Conservation (phyloP, 1,140 invertebrate species). For the Drosophila triauraria region DNA sequence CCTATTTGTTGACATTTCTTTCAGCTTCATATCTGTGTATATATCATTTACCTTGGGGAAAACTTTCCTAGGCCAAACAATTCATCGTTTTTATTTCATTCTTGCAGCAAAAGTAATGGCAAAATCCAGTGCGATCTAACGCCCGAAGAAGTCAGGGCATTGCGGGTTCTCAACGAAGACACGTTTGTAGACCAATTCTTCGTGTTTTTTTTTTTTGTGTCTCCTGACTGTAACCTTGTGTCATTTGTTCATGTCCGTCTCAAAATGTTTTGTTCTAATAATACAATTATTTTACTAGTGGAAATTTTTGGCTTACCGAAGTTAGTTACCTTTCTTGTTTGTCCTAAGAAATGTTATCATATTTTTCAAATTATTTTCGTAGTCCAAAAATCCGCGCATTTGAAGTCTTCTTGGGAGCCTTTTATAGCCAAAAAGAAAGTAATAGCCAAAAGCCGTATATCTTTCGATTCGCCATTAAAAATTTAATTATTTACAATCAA, state of each 20-base stretch:
- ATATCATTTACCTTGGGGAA: constrained; percentile 5
- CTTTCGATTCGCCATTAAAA: no score
- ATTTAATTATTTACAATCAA: no score
- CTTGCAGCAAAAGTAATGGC: constrained; percentile 47
- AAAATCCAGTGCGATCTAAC: constrained; percentile 55
- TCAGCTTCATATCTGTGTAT: constrained; percentile 30
- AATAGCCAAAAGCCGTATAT: no score
- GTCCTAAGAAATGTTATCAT: no score
- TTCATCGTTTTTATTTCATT: constrained; percentile 20
- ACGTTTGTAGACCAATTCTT: constrained; percentile 69
- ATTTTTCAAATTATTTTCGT: no score
- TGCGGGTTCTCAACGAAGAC: constrained; percentile 70
- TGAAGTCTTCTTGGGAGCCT: no score
- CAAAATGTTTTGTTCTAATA: not conserved
- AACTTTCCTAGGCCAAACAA: constrained; percentile 13
- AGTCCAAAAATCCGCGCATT: no score
- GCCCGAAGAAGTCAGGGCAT: constrained; percentile 59
- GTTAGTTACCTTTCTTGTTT: no score
- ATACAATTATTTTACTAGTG: not conserved
- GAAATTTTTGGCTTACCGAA: not conserved
- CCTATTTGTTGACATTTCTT: constrained; percentile 24
- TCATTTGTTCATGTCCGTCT: not conserved
- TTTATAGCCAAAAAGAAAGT: no score
- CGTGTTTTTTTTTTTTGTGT: constrained; percentile 21
- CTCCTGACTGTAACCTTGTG: not conserved